Conservation (phyloP, 1,140 invertebrate species). For the Globodera ellingtonae region DNA sequence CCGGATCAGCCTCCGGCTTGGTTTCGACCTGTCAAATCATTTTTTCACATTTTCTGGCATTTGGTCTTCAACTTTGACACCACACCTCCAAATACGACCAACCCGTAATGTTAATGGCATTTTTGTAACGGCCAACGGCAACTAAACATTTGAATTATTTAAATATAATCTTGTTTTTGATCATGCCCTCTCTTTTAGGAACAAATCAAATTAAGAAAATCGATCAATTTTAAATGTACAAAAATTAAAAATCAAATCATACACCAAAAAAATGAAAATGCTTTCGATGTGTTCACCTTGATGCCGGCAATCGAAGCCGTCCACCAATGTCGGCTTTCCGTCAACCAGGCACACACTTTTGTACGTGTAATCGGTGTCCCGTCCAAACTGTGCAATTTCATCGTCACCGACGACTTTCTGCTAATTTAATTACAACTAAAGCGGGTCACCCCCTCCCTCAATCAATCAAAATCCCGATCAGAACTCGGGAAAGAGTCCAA, state of each 20-base stretch:
- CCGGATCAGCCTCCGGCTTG: constrained; percentile 66
- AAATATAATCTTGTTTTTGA: too few species aligned
- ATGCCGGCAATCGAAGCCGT: constrained; percentile 57
- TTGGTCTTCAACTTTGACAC: constrained; percentile 36
- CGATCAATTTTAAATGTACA: too few species aligned
- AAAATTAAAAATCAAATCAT: too few species aligned
- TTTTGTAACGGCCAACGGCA: constrained; percentile 57
- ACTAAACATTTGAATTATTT: constrained; percentile 28
- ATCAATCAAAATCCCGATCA: too few species aligned
- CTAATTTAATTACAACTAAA: too few species aligned
- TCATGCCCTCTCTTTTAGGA: too few species aligned
- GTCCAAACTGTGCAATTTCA: constrained; percentile 16
- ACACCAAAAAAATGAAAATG: too few species aligned
- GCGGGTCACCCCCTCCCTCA: too few species aligned
- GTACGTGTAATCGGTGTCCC: constrained; percentile 57
- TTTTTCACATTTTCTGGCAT: constrained; percentile 33
- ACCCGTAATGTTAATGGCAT: constrained; percentile 58
- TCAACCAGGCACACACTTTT: constrained; percentile 55
- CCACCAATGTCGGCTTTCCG: constrained; percentile 48
- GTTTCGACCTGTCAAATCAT: constrained; percentile 41
- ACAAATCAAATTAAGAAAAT: too few species aligned
- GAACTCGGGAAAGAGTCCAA: too few species aligned
- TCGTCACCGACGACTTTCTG: too few species aligned
- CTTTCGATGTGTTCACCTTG: constrained; percentile 26
- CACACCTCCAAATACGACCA: constrained; percentile 60